Conservation (phyloP, 2,888 invertebrate species). For the Spilosoma lubricipeda region DNA sequence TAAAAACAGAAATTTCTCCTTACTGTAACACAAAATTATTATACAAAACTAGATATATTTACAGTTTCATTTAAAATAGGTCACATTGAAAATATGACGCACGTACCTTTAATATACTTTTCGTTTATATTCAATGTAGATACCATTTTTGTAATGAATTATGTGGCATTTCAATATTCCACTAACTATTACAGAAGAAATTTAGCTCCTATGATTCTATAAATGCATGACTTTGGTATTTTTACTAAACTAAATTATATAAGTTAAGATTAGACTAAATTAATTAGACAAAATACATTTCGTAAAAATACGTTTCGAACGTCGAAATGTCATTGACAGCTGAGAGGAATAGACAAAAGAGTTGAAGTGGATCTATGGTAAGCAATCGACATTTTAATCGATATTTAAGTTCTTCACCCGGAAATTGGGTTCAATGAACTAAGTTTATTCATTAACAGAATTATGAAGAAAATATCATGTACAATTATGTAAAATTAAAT, state of each 20-base stretch:
- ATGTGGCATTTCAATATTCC: constrained; percentile 30
- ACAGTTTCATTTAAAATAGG: constrained; percentile 44
- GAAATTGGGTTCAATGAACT: background rate
- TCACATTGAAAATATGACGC: constrained; percentile 55
- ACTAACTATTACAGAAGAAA: constrained; percentile 34
- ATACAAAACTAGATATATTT: constrained; percentile 29
- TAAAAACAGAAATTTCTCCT: constrained; percentile 90
- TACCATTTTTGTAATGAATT: constrained; percentile 71
- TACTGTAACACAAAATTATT: constrained; percentile 67
- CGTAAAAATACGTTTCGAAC: constrained; percentile 71
- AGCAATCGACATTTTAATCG: constrained; percentile 73
- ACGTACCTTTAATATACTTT: constrained; percentile 81
- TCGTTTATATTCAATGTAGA: constrained; percentile 80
- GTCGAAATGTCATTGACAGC: constrained; percentile 82
- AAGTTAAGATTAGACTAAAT: constrained; percentile 59
- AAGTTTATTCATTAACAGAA: background rate
- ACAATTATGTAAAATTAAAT: background rate
- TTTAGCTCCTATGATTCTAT: constrained; percentile 28
- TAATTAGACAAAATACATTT: constrained; percentile 67
- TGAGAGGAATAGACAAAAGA: constrained; percentile 76
- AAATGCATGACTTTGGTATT: constrained; percentile 27
- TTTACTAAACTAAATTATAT: constrained; percentile 57
- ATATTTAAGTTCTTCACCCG: constrained; percentile 37
- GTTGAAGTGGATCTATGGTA: constrained; percentile 70
- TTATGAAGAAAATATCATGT: background rate